These are phyloP conservation scores for Vandiemenella viatica DNA, from an alignment of 2,888 invertebrate species.

Conservation along the genomic window DNA sequence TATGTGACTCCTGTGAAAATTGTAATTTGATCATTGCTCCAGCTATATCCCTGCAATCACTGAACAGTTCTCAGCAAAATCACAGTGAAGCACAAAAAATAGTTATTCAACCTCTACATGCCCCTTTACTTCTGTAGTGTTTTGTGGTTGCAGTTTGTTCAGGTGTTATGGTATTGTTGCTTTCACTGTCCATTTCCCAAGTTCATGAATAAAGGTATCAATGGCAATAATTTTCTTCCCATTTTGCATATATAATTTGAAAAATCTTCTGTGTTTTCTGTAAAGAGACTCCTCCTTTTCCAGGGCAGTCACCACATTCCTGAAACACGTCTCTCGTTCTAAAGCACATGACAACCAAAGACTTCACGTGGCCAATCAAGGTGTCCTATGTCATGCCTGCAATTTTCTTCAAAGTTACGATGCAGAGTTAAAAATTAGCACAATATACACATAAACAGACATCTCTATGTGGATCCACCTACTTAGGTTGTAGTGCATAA, in stretches of 20 bases:
- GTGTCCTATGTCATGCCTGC: constrained; percentile 2
- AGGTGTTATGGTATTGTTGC: not conserved
- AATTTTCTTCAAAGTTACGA: constrained; percentile 7
- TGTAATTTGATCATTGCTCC: no score
- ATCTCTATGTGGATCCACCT: no score
- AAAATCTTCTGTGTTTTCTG: not conserved
- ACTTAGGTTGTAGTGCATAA: no score
- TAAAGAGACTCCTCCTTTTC: not conserved
- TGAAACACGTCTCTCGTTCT: not conserved
- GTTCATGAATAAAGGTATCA: not conserved
- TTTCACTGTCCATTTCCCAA: not conserved
- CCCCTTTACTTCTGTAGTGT: no score
- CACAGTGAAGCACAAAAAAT: no score
- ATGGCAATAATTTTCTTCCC: not conserved
- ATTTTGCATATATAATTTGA: not conserved
- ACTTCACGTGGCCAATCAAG: not conserved
- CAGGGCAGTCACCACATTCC: not conserved
- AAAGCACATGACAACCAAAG: not conserved
- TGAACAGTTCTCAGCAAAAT: no score
- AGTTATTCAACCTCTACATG: no score
- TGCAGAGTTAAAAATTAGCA: constrained; percentile 8
- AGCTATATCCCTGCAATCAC: no score
- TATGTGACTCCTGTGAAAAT: no score
- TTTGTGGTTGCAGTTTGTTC: no score
- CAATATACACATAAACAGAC: no score